A percentile compares a stretch with the other conserved stretches of the same genome.
Conservation (phyloP, 37 sponge, comb jelly and placozoan genomes). For the Oopsacas minuta region DNA sequence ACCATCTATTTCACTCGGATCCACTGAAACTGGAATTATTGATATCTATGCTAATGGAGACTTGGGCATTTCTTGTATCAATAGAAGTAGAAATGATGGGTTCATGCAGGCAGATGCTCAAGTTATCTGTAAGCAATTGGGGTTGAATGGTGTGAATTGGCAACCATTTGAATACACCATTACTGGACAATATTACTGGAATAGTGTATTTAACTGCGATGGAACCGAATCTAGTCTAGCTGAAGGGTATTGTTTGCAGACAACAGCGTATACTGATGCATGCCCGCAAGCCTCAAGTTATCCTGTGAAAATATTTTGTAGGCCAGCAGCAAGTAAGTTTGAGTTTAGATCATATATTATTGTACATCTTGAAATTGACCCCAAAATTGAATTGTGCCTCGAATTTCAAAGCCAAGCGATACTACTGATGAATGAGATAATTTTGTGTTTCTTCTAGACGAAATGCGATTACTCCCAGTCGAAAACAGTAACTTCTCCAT, state of each 20-base stretch:
- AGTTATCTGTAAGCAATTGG: background rate
- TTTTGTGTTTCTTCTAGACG: background rate
- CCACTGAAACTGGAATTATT: background rate
- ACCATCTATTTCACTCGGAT: background rate
- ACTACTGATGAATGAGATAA: too few relatives aligned
- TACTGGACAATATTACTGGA: background rate
- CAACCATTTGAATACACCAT: background rate
- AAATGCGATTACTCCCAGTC: background rate
- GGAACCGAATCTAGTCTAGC: background rate
- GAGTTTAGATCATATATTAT: background rate
- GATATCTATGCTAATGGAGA: background rate
- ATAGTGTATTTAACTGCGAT: background rate
- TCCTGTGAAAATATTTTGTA: background rate
- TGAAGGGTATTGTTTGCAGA: background rate
- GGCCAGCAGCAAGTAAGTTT: background rate
- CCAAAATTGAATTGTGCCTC: too few relatives aligned
- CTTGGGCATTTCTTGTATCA: background rate
- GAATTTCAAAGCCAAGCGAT: too few relatives aligned
- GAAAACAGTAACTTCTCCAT: background rate
- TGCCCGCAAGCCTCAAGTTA: background rate
- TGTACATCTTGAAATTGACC: too few relatives aligned
- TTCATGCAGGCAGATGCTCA: background rate
- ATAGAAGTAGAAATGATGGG: background rate
- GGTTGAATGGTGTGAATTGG: background rate
- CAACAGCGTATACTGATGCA: background rate